Evolutionary conservation across 2,113 vertebrate species (phyloP).

Genomic region (Ondatra zibethicus): DNA sequence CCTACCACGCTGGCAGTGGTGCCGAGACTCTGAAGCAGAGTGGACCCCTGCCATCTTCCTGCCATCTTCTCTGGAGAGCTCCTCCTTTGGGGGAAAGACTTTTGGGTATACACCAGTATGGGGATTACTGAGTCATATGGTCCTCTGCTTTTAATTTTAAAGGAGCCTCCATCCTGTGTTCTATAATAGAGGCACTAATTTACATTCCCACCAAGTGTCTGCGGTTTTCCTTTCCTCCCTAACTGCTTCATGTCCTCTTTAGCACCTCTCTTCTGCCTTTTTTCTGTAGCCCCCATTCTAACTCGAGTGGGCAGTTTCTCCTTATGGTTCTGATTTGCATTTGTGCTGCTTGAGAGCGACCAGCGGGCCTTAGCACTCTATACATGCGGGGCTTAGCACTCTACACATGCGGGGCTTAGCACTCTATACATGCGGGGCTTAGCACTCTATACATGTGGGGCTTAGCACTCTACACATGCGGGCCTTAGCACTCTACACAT

Average conservation of each 20-base stretch:
- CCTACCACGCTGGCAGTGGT: neutral
- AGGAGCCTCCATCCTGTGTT: constrained; percentile 6
- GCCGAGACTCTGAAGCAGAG: neutral
- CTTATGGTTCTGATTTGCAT: neutral
- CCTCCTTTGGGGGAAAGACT: neutral
- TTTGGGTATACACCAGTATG: neutral
- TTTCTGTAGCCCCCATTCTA: neutral
- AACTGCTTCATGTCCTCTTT: neutral
- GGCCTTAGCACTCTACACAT: no score
- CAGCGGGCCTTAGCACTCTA: no score
- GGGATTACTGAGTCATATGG: constrained; percentile 21
- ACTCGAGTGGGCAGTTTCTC: neutral
- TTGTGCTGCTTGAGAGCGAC: neutral
- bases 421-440: no score
- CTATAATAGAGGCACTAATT: neutral
- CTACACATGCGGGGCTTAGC: no score
- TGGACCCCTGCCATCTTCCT: neutral
- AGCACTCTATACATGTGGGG: no score
- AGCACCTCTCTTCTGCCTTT: neutral
- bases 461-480: no score
- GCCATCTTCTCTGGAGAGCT: neutral
- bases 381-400: no score
- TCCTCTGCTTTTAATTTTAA: neutral
- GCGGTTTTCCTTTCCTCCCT: no score
- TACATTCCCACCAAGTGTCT: neutral